Conservation (phyloP, 92 coral and sea anemone genomes). For the Palythoa grandis region DNA sequence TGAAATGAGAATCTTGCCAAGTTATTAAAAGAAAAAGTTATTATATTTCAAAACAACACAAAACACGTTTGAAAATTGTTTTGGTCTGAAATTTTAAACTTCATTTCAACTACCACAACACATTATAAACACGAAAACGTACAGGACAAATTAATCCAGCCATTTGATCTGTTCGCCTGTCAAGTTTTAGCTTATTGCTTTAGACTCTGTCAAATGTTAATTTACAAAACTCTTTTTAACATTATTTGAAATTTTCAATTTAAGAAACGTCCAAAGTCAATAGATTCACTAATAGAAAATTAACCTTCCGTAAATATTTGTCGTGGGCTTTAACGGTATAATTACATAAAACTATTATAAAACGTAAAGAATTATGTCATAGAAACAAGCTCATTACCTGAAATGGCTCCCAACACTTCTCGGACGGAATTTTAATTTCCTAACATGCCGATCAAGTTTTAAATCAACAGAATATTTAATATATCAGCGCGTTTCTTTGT, state of each 20-base stretch:
- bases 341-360: slow-evolving; percentile 48
- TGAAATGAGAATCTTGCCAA: background rate
- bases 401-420: background rate
- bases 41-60: slow-evolving; percentile 1
- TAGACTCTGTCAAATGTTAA: slow-evolving; percentile 45
- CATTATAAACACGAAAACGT: background rate
- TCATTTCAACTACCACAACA: background rate
- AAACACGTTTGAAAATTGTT: background rate
- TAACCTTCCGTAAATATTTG: slow-evolving; percentile 47
- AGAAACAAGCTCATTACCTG: slow-evolving; percentile 34
- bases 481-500: background rate
- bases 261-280: slow-evolving; percentile 45
- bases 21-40: slow-evolving; percentile 33
- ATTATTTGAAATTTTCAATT: slow-evolving; percentile 48
- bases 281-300: slow-evolving; percentile 47
- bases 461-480: background rate
- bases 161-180: slow-evolving; percentile 40
- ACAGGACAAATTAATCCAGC: slow-evolving; percentile 5
- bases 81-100: background rate
- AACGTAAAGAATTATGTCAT: slow-evolving; percentile 41
- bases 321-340: slow-evolving; percentile 43
- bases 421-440: background rate
- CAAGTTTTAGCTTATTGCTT: slow-evolving; percentile 36
- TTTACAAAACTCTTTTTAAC: slow-evolving; percentile 50
- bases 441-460: background rate